A percentile compares a stretch with the other conserved stretches of the same genome.
Conservation (phyloP, 2,888 invertebrate genomes). For the Cantharis rufa region DNA sequence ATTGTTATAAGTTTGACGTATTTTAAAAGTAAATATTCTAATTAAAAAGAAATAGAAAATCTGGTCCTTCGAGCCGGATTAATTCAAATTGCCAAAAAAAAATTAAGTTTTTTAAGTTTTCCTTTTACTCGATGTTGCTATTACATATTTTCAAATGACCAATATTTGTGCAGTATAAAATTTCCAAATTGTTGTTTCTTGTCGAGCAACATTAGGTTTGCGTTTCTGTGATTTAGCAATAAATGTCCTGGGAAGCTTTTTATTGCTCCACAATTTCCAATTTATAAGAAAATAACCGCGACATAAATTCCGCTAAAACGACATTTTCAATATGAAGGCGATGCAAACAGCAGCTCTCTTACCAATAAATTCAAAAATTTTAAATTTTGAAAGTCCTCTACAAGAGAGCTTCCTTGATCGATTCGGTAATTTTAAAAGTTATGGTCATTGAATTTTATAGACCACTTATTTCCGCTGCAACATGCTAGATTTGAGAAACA, state of each 20-base stretch:
- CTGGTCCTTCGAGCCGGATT: not conserved
- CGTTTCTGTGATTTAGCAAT: not conserved
- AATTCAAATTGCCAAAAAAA: not conserved
- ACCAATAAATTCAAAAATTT: not conserved
- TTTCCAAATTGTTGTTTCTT: not conserved
- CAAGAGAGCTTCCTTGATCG: not conserved
- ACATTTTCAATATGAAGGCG: not conserved
- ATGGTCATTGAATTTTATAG: no score
- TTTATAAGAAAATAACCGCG: not conserved
- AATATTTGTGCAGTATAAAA: not conserved
- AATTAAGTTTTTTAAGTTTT: no score
- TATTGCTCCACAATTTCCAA: not conserved
- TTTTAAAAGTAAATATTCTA: not conserved
- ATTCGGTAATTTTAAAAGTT: no score
- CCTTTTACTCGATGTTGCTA: not conserved
- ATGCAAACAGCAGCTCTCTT: not conserved
- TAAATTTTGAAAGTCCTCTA: not conserved
- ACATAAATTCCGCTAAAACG: not conserved
- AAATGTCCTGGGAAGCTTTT: not conserved
- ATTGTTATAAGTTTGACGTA: not conserved
- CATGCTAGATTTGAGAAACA: no score
- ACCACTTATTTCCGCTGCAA: no score
- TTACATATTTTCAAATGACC: not conserved
- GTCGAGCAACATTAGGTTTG: not conserved
- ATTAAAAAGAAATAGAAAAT: no score